These are phyloP conservation scores for Troides oblongomaculatus DNA, from an alignment of 2,888 invertebrate genomes.

Conservation along the genomic window DNA sequence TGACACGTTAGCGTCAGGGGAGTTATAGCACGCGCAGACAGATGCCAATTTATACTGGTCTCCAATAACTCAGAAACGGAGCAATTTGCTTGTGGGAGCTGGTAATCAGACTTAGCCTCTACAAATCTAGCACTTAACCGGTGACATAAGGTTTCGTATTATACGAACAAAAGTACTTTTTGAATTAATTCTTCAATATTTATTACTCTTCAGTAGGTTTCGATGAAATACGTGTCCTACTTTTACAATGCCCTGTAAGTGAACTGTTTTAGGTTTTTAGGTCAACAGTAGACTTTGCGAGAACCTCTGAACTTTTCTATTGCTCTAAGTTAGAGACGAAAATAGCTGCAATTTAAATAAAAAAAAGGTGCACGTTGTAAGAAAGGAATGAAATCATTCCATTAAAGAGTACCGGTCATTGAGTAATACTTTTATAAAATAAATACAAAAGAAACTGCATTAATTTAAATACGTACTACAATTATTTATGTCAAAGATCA, in stretches of 20 bases:
- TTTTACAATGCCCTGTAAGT: constrained; percentile 15
- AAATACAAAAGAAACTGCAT: too few species aligned
- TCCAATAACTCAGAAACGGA: constrained; percentile 39
- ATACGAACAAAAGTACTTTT: not conserved
- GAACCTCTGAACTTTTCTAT: constrained; percentile 20
- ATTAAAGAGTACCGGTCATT: too few species aligned
- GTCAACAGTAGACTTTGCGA: constrained; percentile 29
- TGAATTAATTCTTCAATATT: constrained; percentile 14
- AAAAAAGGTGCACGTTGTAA: not conserved
- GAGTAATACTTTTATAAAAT: too few species aligned
- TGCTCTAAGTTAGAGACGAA: constrained; percentile 16
- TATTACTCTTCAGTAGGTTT: not conserved
- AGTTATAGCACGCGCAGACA: constrained; percentile 33
- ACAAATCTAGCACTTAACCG: constrained; percentile 35
- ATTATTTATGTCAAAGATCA: too few species aligned
- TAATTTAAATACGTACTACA: too few species aligned
- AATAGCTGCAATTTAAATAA: constrained; percentile 13
- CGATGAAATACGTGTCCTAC: constrained; percentile 5
- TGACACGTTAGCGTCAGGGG: constrained; percentile 31
- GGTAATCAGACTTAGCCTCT: constrained; percentile 38
- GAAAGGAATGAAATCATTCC: too few species aligned
- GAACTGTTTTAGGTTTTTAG: constrained; percentile 27
- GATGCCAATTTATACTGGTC: constrained; percentile 41
- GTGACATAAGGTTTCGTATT: constrained; percentile 19
- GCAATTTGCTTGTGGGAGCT: constrained; percentile 45